Evolutionary conservation across 2,113 vertebrate species (phyloP).

Genomic region (Puntigrus tetrazona): DNA sequence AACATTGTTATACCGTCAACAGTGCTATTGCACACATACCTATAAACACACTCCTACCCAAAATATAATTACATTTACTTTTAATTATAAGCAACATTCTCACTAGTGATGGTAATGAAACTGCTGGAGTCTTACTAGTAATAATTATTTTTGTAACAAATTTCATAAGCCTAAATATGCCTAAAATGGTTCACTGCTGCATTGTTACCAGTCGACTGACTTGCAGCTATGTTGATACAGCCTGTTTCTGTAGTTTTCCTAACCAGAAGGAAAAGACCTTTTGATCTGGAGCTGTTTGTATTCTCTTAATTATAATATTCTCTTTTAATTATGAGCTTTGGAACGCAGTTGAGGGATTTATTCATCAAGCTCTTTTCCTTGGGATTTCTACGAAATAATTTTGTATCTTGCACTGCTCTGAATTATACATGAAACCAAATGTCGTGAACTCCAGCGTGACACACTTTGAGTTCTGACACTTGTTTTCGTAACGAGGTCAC

Average conservation of each 20-base stretch:
- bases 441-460: conserved; percentile 30
- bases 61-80: not conserved
- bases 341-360: conserved; percentile 27
- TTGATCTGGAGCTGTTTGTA: conserved; percentile 30
- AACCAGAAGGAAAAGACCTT: conserved; percentile 31
- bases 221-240: conserved; percentile 17
- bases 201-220: conserved; percentile 2
- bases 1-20: not conserved
- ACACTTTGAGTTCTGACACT: conserved; percentile 35
- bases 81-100: not conserved
- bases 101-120: not conserved
- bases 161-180: conserved; percentile 1
- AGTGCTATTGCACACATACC: not conserved
- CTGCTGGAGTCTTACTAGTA: not conserved
- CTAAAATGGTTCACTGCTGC: not conserved
- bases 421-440: conserved; percentile 39
- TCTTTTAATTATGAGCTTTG: conserved; percentile 32
- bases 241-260: conserved; percentile 12
- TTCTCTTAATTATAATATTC: conserved; percentile 36
- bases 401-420: not conserved
- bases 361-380: conserved; percentile 27
- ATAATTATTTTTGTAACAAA: conserved; percentile 1
- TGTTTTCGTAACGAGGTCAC: conserved; percentile 36
- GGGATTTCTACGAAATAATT: conserved; percentile 29
- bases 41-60: not conserved